Evolutionary conservation across 1,140 invertebrate genomes (phyloP).

Genomic region (Trigoniulus corallinus): DNA sequence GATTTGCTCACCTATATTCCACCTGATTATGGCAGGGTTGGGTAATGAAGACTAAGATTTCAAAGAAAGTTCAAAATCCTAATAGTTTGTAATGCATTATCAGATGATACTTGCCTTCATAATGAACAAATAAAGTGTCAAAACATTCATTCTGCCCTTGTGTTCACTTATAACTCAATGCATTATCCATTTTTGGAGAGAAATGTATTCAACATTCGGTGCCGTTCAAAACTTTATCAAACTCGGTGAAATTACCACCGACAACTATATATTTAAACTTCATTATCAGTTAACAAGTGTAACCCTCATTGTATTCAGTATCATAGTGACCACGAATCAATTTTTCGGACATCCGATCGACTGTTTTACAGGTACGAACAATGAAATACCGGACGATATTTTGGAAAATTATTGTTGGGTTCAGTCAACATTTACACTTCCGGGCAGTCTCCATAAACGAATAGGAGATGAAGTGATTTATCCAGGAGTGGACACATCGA

Average conservation of each 20-base stretch:
- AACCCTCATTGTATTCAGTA: slow-evolving; percentile 66
- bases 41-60: no score
- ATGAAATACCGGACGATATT: slow-evolving; percentile 63
- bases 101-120: no score
- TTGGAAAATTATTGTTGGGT: slow-evolving; percentile 96
- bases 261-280: slow-evolving; percentile 75
- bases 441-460: slow-evolving; percentile 37
- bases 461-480: not conserved
- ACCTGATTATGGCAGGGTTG: no score
- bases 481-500: slow-evolving; percentile 37
- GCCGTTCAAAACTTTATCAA: slow-evolving; percentile 20
- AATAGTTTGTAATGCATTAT: no score
- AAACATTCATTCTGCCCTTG: no score
- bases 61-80: no score
- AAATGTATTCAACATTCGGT: slow-evolving; percentile 16
- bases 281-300: slow-evolving; percentile 79
- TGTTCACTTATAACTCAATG: no score
- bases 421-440: slow-evolving; percentile 79
- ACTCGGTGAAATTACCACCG: slow-evolving; percentile 56
- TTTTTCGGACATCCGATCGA: slow-evolving; percentile 36
- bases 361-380: slow-evolving; percentile 32
- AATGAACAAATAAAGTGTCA: no score
- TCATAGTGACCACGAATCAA: slow-evolving; percentile 35
- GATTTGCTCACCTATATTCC: no score
- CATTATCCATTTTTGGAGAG: no score